Evolutionary conservation across 92 coral and sea anemone genomes (phyloP), one percentile per base, ranked within the genome.

Genomic region (Isaurus tuberculatus): DNA sequence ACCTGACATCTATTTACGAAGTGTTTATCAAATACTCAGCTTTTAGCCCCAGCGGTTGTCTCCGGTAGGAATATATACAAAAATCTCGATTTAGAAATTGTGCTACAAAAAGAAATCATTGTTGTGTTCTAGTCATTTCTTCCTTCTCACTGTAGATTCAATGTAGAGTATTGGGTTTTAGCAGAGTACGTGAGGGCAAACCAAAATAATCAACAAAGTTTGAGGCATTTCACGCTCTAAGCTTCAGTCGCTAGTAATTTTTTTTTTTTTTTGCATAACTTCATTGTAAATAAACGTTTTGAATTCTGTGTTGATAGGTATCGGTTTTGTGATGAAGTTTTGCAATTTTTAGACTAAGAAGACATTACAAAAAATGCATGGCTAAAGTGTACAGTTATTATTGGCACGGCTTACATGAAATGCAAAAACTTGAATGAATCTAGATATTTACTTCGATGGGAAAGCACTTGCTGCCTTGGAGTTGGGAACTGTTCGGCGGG

Each of bases 1-100:
- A 37, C 70, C 49, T 70, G 70, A 58, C 70, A 36, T 67, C 68
- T 57, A 33, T 77, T 77, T 42, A 32, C 32, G 53, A 23, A 58
- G 34, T 58, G 82, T 77, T 77, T 77, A 77, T 77, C 69, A 77
- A 77, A 77, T 22, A 77, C 36, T 55, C 82, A 77, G 34, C 82
- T 57, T 58, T 77, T 77, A n/a, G 23, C 22, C 82, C 36, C 82
- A 77, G 82, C 58, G 70, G 82, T 77, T 57, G 82, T 58, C 82
- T 33, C 68, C 31, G 34, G 34, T 58, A 57, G 69, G 34, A 77
- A 77, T 29, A 58, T 58, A 77, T 32, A 77, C 70, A 77, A 77
- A 77, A 57, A 58, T 36, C 82, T 77, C 70, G 70, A 58, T 57
- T 77, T 77, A 77, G 82, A 77, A 77, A 77, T 32, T n/a, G 15